These are phyloP conservation scores for Hypotaenidia philippensis DNA, from an alignment of 2,797 vertebrate species.

Conservation along the genomic window DNA sequence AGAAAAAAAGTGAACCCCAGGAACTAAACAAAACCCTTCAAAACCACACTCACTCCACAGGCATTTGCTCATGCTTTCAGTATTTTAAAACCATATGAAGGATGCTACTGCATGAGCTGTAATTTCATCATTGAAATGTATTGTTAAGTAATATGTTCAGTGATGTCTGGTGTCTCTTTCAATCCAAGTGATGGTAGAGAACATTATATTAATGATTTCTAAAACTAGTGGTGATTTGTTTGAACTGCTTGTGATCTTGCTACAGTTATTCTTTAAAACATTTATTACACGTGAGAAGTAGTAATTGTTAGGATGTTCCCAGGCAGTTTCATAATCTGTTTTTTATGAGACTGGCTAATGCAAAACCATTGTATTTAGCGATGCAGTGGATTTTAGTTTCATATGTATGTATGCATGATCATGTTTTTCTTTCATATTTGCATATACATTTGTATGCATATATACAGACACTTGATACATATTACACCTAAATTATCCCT, in stretches of 20 bases:
- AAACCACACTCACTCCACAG: not conserved
- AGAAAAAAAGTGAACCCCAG: not conserved
- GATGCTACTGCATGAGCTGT: not conserved
- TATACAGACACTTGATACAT: not conserved
- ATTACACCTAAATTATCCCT: not conserved
- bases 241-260: not conserved
- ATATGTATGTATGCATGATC: not conserved
- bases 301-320: not conserved
- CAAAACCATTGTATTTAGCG: not conserved
- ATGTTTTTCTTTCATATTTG: not conserved
- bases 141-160: not conserved
- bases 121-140: not conserved
- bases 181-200: not conserved
- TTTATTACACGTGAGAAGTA: not conserved
- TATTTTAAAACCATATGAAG: not conserved
- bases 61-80: not conserved
- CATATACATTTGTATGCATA: not conserved
- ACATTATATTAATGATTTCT: not conserved
- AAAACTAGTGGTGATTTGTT: not conserved
- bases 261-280: not conserved
- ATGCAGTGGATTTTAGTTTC: not conserved
- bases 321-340: not conserved
- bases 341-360: not conserved
- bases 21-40: fast-evolving
- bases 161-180: not conserved